Percentiles rank a stretch among this genome's conserved stretches.
Conservation (phyloP, 2,888 invertebrate species). For the Scrobipalpa atriplicella region DNA sequence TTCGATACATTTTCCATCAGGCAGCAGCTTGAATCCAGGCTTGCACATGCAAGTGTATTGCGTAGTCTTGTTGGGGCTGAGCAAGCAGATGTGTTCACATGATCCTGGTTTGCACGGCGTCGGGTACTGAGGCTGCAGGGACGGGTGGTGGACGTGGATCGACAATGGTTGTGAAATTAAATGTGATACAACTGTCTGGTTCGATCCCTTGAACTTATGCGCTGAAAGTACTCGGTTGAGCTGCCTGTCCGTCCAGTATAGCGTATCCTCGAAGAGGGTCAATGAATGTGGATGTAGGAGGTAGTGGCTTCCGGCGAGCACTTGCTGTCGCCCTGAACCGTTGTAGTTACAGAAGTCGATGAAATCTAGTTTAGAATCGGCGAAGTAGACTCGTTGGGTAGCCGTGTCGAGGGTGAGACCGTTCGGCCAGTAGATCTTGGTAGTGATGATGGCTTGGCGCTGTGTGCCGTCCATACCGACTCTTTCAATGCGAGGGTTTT, state of each 20-base stretch:
- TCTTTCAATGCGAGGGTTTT: conserved; percentile 97
- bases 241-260: conserved; percentile 98
- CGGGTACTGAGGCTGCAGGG: conserved; percentile 91
- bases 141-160: conserved; percentile 97
- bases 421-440: conserved; percentile 99
- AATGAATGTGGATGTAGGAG: conserved; percentile 97
- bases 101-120: conserved; percentile 87
- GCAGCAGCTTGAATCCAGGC: conserved; percentile 89
- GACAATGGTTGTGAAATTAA: conserved; percentile 97
- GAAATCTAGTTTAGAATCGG: conserved; percentile 98
- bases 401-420: conserved; percentile 98
- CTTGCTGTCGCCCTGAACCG: conserved; percentile 94
- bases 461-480: conserved; percentile 98
- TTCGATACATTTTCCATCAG: conserved; percentile 89
- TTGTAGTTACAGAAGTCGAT: conserved; percentile 99
- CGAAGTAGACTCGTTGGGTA: conserved; percentile 96
- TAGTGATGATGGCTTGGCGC: conserved; percentile 92
- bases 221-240: conserved; percentile 94
- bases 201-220: conserved; percentile 95
- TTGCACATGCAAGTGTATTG: conserved; percentile 96
- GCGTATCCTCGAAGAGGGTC: conserved; percentile 96
- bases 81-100: conserved; percentile 96
- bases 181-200: conserved; percentile 97
- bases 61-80: conserved; percentile 87
- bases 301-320: conserved; percentile 94